Evolutionary conservation across 2,113 vertebrate genomes (phyloP).

Genomic region (Orycteropus afer): DNA sequence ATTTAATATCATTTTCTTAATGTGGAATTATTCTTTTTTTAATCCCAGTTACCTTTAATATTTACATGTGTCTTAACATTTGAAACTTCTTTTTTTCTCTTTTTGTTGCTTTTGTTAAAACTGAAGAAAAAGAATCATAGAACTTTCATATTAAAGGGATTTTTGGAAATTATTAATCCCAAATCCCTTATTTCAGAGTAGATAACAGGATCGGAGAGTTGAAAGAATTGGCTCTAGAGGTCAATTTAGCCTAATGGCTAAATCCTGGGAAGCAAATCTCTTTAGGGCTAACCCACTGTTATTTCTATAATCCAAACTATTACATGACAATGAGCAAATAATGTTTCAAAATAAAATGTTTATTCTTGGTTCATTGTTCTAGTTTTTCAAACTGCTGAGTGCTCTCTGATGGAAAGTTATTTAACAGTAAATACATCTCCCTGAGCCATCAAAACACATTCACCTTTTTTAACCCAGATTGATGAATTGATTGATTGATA

Average conservation of each 20-base stretch:
- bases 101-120: background rate
- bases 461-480: background rate
- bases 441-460: background rate
- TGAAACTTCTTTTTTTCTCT: background rate
- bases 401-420: background rate
- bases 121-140: background rate
- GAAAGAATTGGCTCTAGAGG: background rate
- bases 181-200: background rate
- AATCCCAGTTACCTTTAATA: background rate
- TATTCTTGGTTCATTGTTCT: background rate
- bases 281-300: background rate
- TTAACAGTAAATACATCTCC: background rate
- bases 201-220: background rate
- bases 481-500: constrained; percentile 4
- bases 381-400: background rate
- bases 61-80: background rate
- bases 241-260: background rate
- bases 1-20: constrained; percentile 39
- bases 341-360: background rate
- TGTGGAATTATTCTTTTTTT: background rate
- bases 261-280: background rate
- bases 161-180: background rate
- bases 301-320: background rate
- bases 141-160: background rate
- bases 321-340: background rate